Conservation (phyloP, 2,888 invertebrate species). For the Philaethria dido region DNA sequence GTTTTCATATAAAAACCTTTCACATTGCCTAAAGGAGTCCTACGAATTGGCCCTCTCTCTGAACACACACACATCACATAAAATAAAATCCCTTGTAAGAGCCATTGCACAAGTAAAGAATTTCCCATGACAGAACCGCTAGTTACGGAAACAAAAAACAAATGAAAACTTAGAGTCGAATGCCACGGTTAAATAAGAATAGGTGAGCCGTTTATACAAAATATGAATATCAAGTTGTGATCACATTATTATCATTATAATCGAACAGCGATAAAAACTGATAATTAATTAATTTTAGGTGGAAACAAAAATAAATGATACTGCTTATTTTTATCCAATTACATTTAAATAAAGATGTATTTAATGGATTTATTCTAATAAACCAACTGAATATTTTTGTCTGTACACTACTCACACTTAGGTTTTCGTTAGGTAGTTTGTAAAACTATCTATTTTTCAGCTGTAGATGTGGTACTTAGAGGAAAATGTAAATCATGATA, state of each 20-base stretch:
- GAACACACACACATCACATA: slow-evolving; percentile 24
- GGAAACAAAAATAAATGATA: no score
- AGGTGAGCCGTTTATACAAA: slow-evolving; percentile 21
- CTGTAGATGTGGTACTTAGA: no score
- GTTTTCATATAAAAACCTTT: slow-evolving; percentile 82
- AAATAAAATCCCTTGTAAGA: slow-evolving; percentile 26
- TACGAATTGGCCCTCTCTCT: slow-evolving; percentile 30
- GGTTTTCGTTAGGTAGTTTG: no score
- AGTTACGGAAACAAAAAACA: slow-evolving; percentile 36
- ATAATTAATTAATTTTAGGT: not conserved
- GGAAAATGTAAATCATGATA: no score
- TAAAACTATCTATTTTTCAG: no score
- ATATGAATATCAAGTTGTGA: not conserved
- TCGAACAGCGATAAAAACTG: not conserved
- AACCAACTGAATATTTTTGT: no score
- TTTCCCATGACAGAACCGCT: slow-evolving; percentile 32
- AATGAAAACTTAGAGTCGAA: slow-evolving; percentile 36
- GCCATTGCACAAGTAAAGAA: slow-evolving; percentile 13
- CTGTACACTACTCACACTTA: no score
- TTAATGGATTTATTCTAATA: no score
- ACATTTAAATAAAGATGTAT: no score
- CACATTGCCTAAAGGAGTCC: slow-evolving; percentile 78
- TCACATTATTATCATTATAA: slow-evolving; percentile 2
- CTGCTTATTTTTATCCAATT: no score
- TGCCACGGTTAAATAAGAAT: slow-evolving; percentile 39